Conservation (phyloP, 2,113 vertebrate species). For the Eonycteris spelaea region DNA sequence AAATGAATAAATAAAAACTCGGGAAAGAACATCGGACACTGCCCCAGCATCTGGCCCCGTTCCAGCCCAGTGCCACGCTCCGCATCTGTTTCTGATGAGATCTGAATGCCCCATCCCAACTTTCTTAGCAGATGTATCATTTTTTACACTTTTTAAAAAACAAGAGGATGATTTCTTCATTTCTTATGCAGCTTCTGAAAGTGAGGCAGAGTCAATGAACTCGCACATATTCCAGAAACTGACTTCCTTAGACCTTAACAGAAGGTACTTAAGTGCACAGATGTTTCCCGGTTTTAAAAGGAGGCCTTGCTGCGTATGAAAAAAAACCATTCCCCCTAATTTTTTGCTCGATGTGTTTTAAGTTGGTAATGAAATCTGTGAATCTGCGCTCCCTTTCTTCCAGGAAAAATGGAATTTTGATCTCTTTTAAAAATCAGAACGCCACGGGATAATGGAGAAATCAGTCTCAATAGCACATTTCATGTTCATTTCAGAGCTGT, state of each 20-base stretch:
- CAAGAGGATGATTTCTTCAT: slow-evolving; percentile 66
- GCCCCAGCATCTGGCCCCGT: slow-evolving; percentile 32
- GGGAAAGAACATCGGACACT: not conserved
- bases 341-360: slow-evolving; percentile 77
- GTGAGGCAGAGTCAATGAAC: slow-evolving; percentile 66
- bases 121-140: slow-evolving; percentile 64
- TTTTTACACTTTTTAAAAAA: slow-evolving; percentile 56
- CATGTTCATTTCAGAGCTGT: slow-evolving; percentile 30
- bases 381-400: slow-evolving; percentile 75
- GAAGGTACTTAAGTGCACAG: slow-evolving; percentile 71
- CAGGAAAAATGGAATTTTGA: slow-evolving; percentile 78
- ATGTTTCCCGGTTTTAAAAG: slow-evolving; percentile 61
- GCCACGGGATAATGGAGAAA: slow-evolving; percentile 62
- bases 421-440: slow-evolving; percentile 74
- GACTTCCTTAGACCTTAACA: slow-evolving; percentile 70
- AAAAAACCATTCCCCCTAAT: slow-evolving; percentile 61
- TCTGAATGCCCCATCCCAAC: slow-evolving; percentile 63
- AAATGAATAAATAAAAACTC: not conserved
- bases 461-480: slow-evolving; percentile 68
- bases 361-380: slow-evolving; percentile 76
- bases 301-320: slow-evolving; percentile 59
- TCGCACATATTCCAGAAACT: slow-evolving; percentile 56
- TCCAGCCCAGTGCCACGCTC: not conserved
- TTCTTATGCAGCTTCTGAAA: slow-evolving; percentile 63
- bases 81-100: slow-evolving; percentile 7